These are phyloP conservation scores for Cliona cf. orientalis DNA, from an alignment of 37 sponge, comb jelly and placozoan genomes.

Conservation along the genomic window DNA sequence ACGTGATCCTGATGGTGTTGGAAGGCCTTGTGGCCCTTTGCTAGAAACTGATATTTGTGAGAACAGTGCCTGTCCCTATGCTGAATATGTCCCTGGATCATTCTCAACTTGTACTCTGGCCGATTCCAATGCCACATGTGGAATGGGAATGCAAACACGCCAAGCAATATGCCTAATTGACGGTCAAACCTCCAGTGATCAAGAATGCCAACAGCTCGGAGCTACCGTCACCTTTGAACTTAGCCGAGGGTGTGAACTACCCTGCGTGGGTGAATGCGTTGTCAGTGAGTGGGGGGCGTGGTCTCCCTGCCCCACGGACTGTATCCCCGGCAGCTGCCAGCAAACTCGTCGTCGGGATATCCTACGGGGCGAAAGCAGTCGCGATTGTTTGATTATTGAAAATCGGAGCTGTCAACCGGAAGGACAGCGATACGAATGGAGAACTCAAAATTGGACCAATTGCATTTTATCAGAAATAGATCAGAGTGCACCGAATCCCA, in stretches of 20 bases:
- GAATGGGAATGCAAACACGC: not conserved
- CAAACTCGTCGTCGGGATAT: not conserved
- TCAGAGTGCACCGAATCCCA: not conserved
- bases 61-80: slow-evolving; percentile 8
- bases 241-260: not conserved
- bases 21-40: slow-evolving; percentile 18
- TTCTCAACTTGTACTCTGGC: not conserved
- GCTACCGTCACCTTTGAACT: not conserved
- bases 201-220: slow-evolving; percentile 2
- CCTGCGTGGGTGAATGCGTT: slow-evolving; percentile 42
- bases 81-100: not conserved
- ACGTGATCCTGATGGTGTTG: not conserved
- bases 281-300: slow-evolving; percentile 35
- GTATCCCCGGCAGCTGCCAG: slow-evolving; percentile 5
- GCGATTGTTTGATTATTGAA: not conserved
- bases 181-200: not conserved
- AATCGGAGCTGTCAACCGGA: not conserved
- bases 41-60: slow-evolving; percentile 15
- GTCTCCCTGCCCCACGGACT: slow-evolving; percentile 9
- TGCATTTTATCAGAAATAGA: not conserved
- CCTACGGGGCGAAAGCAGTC: not conserved
- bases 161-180: slow-evolving; percentile 23
- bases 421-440: not conserved
- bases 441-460: not conserved
- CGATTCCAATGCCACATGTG: slow-evolving; percentile 14